These are phyloP conservation scores for Atrina japonica DNA, from an alignment of 2,888 invertebrate genomes.

Conservation along the genomic window DNA sequence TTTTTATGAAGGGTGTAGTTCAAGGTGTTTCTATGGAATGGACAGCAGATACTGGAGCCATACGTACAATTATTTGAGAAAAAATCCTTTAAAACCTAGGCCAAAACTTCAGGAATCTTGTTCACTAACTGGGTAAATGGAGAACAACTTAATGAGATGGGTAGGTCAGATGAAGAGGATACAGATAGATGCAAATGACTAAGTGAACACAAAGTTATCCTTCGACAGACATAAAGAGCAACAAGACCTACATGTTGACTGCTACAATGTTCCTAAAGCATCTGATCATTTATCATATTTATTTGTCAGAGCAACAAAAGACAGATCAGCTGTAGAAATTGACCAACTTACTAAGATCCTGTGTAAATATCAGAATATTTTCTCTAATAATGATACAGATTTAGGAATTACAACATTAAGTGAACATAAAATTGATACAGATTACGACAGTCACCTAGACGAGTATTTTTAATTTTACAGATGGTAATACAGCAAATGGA, in stretches of 20 bases:
- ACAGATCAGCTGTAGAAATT: not conserved
- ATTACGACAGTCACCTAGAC: constrained; percentile 37
- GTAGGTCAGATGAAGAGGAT: too few species aligned
- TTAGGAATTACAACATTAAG: constrained; percentile 41
- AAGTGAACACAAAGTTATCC: too few species aligned
- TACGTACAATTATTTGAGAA: constrained; percentile 9
- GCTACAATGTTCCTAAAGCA: too few species aligned
- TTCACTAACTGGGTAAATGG: constrained; percentile 17
- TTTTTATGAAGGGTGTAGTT: constrained; percentile 27
- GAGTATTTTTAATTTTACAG: constrained; percentile 37
- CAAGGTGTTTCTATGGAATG: constrained; percentile 10
- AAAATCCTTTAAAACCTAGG: constrained; percentile 14
- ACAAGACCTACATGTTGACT: too few species aligned
- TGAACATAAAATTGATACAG: constrained; percentile 42
- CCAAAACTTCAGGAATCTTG: constrained; percentile 19
- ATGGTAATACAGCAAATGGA: constrained; percentile 39
- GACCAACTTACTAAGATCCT: constrained; percentile 19
- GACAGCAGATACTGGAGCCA: constrained; percentile 34
- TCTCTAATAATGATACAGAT: constrained; percentile 43
- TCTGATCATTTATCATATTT: constrained; percentile 27
- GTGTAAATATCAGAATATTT: constrained; percentile 11
- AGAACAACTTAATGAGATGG: constrained; percentile 27
- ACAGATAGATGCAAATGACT: too few species aligned
- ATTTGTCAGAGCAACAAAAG: constrained; percentile 6
- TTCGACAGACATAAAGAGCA: too few species aligned